Conservation (phyloP, 2,888 invertebrate genomes). For the Spicauda simplicius region DNA sequence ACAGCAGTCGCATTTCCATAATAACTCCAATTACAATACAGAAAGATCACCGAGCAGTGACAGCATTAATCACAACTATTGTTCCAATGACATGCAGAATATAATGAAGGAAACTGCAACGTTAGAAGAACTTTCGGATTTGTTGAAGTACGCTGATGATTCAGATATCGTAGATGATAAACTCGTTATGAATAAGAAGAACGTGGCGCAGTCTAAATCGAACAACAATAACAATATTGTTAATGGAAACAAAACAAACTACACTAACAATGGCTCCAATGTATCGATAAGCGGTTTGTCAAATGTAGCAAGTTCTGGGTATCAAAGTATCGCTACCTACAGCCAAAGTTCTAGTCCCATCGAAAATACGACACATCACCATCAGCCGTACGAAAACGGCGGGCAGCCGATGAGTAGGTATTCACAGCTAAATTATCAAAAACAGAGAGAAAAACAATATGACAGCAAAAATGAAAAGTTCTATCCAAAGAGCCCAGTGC, state of each 20-base stretch:
- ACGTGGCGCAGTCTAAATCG: constrained; percentile 70
- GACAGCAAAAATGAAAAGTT: constrained; percentile 79
- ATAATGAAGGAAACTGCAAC: constrained; percentile 85
- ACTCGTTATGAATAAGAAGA: constrained; percentile 77
- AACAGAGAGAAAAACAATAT: constrained; percentile 80
- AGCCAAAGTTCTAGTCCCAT: constrained; percentile 95
- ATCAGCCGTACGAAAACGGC: constrained; percentile 75
- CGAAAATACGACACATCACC: constrained; percentile 85
- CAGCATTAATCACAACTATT: constrained; percentile 77
- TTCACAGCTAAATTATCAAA: constrained; percentile 81
- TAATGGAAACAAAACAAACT: constrained; percentile 75
- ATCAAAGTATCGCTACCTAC: constrained; percentile 94
- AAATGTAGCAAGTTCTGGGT: constrained; percentile 93
- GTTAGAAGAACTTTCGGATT: constrained; percentile 89
- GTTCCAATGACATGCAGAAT: constrained; percentile 74
- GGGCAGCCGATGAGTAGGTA: constrained; percentile 79
- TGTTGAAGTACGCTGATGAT: constrained; percentile 90
- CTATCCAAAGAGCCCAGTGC: constrained; percentile 81
- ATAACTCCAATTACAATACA: constrained; percentile 70
- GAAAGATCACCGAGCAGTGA: constrained; percentile 77
- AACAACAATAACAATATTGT: constrained; percentile 72
- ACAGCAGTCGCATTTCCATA: constrained; percentile 71
- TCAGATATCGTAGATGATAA: constrained; percentile 85
- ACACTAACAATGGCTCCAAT: constrained; percentile 89
- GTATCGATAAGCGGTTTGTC: constrained; percentile 92